A percentile compares a stretch with the other conserved stretches of the same genome.
phyloP scores from a whole-genome alignment of 2,797 vertebrate species.

The Petrocephalus schoutedeni region DNA sequence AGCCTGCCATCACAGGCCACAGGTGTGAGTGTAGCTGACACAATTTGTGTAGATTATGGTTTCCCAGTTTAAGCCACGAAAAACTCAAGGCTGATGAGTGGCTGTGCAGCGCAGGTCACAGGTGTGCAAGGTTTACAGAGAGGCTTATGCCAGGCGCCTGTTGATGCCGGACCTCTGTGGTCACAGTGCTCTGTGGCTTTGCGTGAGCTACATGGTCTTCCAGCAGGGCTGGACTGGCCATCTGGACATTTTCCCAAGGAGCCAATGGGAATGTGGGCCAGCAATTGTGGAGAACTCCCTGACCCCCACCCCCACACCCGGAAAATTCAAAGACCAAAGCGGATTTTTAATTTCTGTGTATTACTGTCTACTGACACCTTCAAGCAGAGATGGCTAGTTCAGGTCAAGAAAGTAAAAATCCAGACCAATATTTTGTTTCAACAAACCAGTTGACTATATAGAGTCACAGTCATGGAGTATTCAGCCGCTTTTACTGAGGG shows the following conservation, averaged over 20 bases:
- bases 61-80: not conserved
- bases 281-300: not conserved
- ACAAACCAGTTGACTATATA: not conserved
- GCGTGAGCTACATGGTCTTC: not conserved
- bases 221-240: not conserved
- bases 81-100: not conserved
- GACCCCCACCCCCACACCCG: not conserved
- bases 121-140: not conserved
- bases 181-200: not conserved
- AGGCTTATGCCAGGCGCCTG: not conserved
- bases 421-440: not conserved
- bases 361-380: not conserved
- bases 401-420: not conserved
- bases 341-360: not conserved
- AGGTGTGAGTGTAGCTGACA: not conserved
- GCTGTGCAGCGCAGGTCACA: not conserved
- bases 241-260: not conserved
- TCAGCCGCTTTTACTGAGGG: not conserved
- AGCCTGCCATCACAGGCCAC: not conserved
- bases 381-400: not conserved
- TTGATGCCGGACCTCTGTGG: not conserved
- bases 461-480: not conserved
- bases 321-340: no score
- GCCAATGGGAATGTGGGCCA: not conserved
- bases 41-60: not conserved